Evolutionary conservation across 2,797 vertebrate genomes (phyloP), one percentile per base, ranked within the genome.

Genomic region (Sebastes hubbsi): DNA sequence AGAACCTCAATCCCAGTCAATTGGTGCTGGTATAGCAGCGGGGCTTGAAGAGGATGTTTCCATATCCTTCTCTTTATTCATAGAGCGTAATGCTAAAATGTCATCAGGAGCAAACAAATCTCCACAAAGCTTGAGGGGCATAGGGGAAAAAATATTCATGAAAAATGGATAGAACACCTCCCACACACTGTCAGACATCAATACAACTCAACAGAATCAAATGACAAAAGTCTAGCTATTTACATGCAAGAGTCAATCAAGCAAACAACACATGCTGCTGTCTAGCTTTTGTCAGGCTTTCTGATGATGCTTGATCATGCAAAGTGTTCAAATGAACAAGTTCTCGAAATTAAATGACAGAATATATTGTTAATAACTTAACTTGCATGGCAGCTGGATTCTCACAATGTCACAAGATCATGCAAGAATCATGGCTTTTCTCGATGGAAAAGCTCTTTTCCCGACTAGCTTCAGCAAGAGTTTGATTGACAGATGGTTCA

Each of bases 21-120:
- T 20, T 77, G 65, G 24, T 65, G 73, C 24, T 8, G n/a, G 30
- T 27, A 46, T 42, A 62, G 34, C 71, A 38, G 61, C 55, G 32
- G 54, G 72, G 63, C 58, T 80, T n/a, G 49, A 56, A 20, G 58
- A 67, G 61, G 75, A 86, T 25, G 63, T 58, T 78, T 84, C 72
- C 3, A 13, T 56, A 56, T 67, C 54, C 54, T 27, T 18, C 16
- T 77, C 38, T 83, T 80, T 71, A 76, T 71, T 72, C 70, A 66
- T 54, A 11, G 49, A 72, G 68, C 30, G 11, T 49, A 27, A 71
- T 65, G 78, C 59, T 46, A 68, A 74, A 83, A 83, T 80, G 29
- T 71, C 14, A 80, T 55, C 8, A 36, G 58, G 34, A 75, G 22
- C 34, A 76, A 72, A 84, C 49, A 66, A 65, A 68, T 70, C 59